Evolutionary conservation across 2,888 invertebrate genomes (phyloP).

Genomic region (Lepidocyrtoides sp.): DNA sequence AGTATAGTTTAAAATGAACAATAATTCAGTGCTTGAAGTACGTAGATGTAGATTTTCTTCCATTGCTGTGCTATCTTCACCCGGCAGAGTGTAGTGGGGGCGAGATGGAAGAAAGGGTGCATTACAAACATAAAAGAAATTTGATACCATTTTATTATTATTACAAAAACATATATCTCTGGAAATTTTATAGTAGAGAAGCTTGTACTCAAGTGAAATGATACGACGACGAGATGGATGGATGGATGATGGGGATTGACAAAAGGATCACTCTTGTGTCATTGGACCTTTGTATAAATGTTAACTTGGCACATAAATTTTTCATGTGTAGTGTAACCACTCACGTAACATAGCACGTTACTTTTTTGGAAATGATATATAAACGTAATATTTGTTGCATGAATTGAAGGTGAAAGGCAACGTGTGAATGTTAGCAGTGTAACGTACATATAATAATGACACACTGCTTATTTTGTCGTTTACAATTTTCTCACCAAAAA

Average conservation of each 20-base stretch:
- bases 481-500: neutral
- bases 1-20: constrained; percentile 31
- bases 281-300: neutral
- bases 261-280: neutral
- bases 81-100: neutral
- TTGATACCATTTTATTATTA: constrained; percentile 45
- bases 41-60: neutral
- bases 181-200: neutral
- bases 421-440: constrained; percentile 1
- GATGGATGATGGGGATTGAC: constrained; percentile 1
- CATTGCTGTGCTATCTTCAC: neutral
- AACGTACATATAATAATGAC: neutral
- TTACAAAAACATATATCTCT: constrained; percentile 1
- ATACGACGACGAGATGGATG: neutral
- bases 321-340: neutral
- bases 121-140: neutral
- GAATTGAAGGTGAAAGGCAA: neutral
- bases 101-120: neutral
- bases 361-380: too few species aligned
- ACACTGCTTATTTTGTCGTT: constrained; percentile 20
- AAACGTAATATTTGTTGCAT: neutral
- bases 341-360: too few species aligned
- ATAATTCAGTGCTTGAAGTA: neutral
- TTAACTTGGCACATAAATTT: neutral
- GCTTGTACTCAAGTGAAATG: neutral